Evolutionary conservation across 2,888 invertebrate genomes (phyloP).

Genomic region (Nasonovia ribisnigri): DNA sequence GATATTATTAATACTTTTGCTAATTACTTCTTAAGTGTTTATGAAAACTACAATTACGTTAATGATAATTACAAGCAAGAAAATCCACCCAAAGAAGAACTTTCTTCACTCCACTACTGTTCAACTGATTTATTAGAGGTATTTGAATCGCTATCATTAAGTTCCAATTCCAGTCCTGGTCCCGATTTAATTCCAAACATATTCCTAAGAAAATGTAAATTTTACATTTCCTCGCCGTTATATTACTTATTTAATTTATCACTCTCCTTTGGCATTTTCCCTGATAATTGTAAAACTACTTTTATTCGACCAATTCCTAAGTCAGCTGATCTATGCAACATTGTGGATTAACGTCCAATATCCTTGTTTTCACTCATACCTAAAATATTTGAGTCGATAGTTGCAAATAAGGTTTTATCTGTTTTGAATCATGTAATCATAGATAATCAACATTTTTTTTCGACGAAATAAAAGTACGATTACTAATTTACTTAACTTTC

Average conservation of each 20-base stretch:
- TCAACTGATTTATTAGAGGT: constrained; percentile 1
- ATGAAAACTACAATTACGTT: constrained; percentile 20
- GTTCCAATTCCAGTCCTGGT: background rate
- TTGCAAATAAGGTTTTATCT: constrained; percentile 24
- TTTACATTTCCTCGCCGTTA: constrained; percentile 14
- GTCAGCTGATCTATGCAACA: too few relatives aligned
- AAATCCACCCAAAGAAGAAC: background rate
- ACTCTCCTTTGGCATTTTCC: background rate
- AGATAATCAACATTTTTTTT: constrained; percentile 14
- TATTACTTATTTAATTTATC: constrained; percentile 24
- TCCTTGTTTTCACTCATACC: background rate
- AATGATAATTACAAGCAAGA: background rate
- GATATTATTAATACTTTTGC: constrained; percentile 25
- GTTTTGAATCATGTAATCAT: constrained; percentile 10
- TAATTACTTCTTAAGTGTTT: constrained; percentile 38
- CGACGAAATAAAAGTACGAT: too few relatives aligned
- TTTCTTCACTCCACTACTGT: background rate
- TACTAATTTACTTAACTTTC: constrained; percentile 33
- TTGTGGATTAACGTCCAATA: constrained; percentile 4
- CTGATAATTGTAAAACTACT: background rate
- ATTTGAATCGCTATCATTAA: background rate
- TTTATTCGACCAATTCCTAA: constrained; percentile 26
- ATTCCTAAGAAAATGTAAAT: constrained; percentile 7
- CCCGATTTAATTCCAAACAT: constrained; percentile 33
- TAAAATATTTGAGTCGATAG: constrained; percentile 14